Percentiles rank a stretch among this genome's conserved stretches.
Evolutionary conservation across 1,140 invertebrate species (phyloP).

Genomic region (Lineus longissimus): DNA sequence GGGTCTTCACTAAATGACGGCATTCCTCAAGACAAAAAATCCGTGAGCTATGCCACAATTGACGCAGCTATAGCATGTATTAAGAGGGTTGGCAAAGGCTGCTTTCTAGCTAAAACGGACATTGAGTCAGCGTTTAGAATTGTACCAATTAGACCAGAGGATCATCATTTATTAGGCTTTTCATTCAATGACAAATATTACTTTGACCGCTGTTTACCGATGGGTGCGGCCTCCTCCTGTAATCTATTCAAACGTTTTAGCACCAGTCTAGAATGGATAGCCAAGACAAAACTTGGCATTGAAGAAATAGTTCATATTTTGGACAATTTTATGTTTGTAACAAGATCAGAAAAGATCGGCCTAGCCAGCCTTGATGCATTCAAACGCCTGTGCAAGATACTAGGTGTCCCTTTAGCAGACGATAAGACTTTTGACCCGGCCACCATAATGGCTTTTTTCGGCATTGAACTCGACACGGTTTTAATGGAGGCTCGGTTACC

Average conservation of each 20-base stretch:
- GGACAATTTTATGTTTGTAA: neutral
- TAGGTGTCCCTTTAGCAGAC: neutral
- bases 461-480: neutral
- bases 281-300: neutral
- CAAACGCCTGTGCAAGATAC: neutral
- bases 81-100: neutral
- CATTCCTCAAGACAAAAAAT: neutral
- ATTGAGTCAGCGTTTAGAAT: slow-evolving; percentile 2
- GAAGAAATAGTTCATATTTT: neutral
- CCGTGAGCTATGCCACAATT: neutral
- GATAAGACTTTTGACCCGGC: neutral
- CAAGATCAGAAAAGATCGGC: neutral
- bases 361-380: neutral
- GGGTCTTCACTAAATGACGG: neutral
- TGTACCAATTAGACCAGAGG: neutral
- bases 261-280: neutral
- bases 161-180: neutral
- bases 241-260: neutral
- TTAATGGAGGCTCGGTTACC: neutral
- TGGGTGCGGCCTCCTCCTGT: neutral
- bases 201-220: neutral
- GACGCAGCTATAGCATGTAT: neutral
- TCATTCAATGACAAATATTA: neutral
- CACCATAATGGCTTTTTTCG: neutral
- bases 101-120: neutral